Percentiles rank a stretch among this genome's conserved stretches.
Conservation (phyloP, 2,113 vertebrate genomes). For the Phycodurus eques region DNA sequence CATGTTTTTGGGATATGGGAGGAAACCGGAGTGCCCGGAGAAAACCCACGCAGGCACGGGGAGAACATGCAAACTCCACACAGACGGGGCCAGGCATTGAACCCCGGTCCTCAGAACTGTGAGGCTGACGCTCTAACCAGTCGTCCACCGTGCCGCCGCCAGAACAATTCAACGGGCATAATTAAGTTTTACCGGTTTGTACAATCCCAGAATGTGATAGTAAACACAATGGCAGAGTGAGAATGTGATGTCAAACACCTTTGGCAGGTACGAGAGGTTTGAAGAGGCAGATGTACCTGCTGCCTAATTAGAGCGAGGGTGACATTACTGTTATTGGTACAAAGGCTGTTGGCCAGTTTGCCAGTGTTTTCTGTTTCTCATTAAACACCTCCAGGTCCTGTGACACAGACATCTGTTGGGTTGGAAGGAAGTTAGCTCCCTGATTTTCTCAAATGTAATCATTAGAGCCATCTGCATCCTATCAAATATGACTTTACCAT, state of each 20-base stretch:
- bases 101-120: too few relatives aligned
- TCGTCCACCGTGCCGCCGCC: too few relatives aligned
- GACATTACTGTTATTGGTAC: slow-evolving; percentile 29
- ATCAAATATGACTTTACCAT: slow-evolving; percentile 1
- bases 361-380: slow-evolving; percentile 13
- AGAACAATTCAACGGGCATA: background rate
- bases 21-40: too few relatives aligned
- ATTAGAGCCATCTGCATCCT: slow-evolving; percentile 3
- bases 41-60: too few relatives aligned
- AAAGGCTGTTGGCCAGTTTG: slow-evolving; percentile 24
- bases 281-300: slow-evolving; percentile 48
- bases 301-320: slow-evolving; percentile 35
- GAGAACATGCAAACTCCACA: too few relatives aligned
- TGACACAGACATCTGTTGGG: slow-evolving; percentile 15
- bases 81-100: too few relatives aligned
- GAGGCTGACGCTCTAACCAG: too few relatives aligned
- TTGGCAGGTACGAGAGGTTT: slow-evolving; percentile 36
- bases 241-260: slow-evolving; percentile 9
- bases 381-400: slow-evolving; percentile 24
- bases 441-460: background rate
- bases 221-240: slow-evolving; percentile 7
- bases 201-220: background rate
- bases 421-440: slow-evolving; percentile 1
- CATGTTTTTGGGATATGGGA: too few relatives aligned
- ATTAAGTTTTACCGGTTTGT: background rate